Evolutionary conservation across 2,113 vertebrate species (phyloP), one percentile per base, ranked within the genome.

Genomic region (Mobula birostris): DNA sequence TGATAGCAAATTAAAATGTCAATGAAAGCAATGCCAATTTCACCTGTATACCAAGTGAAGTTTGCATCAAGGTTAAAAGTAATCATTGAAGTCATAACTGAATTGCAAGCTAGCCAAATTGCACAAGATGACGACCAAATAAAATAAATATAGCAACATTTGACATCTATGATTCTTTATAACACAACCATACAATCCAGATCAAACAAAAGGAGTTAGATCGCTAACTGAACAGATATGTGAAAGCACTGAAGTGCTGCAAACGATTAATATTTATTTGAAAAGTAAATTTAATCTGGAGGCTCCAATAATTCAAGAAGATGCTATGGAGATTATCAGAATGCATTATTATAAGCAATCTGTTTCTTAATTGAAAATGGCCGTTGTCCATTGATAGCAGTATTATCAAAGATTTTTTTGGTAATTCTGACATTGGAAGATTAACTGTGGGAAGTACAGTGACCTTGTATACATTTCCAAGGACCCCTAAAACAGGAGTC

Each of bases 91-190:
- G 61, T 68, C 32, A 4, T 63, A 70, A 92, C 15, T 92, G 90
- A 92, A n/a, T 72, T 19, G 72, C 90, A 32, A 92, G 72, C 32
- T 27, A 32, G 32, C 70, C 83, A 92, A 7, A 21, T 92, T 92
- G 66, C 90, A 72, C 66, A 92, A 91, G 61, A 91, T 68, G 66
- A 12, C 63, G 61, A 90, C 56, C 11, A 90, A 14, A 40, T 19
- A 72, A 92, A 68, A 72, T 40, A 92, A 32, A 92, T 72, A 92
- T 17, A 40, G 36, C 66, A 36, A 32, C 40, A 32, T 92, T 2
- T 92, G 90, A 92, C 90, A 66, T 92, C 90, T 40, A 72, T 70
- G 17, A 17, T n/a, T 19, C 68, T 72, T 92, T 36, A 32, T 72
- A 5, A 72, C 24, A 40, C 17, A 92, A 32, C 8, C 32, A 92